These are phyloP conservation scores for Paracanthobrama guichenoti DNA, from an alignment of 2,113 vertebrate species.

Conservation along the genomic window DNA sequence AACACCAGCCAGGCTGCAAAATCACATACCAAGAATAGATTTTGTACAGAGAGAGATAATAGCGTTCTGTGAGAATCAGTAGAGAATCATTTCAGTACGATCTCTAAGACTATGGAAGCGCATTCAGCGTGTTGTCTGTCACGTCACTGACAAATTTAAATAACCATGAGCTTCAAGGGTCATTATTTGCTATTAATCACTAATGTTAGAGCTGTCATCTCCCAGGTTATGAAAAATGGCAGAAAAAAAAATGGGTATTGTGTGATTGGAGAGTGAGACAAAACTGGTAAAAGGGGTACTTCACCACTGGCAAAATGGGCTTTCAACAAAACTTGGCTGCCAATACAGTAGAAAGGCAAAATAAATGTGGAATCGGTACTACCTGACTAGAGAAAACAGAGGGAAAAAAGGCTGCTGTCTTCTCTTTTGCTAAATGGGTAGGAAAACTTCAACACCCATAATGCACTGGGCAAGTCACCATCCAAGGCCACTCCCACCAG, in stretches of 20 bases:
- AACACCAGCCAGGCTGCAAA: background rate
- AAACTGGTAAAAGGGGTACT: background rate
- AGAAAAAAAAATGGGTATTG: background rate
- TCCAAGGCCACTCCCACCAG: too few relatives aligned
- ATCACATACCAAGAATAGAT: background rate
- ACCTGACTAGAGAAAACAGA: too few relatives aligned
- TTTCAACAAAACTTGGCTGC: too few relatives aligned
- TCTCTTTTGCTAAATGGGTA: too few relatives aligned
- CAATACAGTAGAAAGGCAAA: too few relatives aligned
- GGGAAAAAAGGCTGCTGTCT: too few relatives aligned
- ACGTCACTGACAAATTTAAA: background rate
- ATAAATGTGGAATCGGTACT: too few relatives aligned
- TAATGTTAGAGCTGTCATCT: slow-evolving; percentile 5
- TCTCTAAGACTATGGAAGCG: background rate
- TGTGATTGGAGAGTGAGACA: background rate
- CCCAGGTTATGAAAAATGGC: background rate
- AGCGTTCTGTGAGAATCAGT: background rate
- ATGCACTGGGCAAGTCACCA: too few relatives aligned
- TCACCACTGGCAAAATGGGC: too few relatives aligned
- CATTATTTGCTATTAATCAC: background rate
- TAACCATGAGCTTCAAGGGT: background rate
- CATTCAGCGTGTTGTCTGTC: background rate
- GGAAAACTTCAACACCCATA: too few relatives aligned
- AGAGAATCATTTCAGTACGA: background rate
- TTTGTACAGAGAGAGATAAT: slow-evolving; percentile 28